phyloP scores from a whole-genome alignment of 2,888 invertebrate species.

The Meta bourneti region DNA sequence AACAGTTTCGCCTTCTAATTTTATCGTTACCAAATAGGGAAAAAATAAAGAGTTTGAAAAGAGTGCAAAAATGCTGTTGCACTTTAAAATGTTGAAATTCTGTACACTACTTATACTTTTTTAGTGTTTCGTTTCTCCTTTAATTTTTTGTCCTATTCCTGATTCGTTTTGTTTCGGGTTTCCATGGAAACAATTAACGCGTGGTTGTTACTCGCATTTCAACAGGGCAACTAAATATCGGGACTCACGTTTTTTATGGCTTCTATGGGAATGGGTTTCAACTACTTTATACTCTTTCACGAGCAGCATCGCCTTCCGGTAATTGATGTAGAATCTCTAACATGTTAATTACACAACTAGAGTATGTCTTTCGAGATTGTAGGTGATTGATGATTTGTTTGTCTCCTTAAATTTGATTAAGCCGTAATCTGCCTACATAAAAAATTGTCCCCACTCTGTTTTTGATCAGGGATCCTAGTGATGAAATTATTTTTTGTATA shows the following conservation, averaged over 20 bases:
- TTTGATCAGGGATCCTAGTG: too few relatives aligned
- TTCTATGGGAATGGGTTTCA: slow-evolving; percentile 3
- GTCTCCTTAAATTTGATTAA: background rate
- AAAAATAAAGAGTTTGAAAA: too few relatives aligned
- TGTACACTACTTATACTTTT: too few relatives aligned
- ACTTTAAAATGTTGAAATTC: background rate
- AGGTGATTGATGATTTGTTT: slow-evolving; percentile 45
- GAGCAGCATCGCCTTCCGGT: slow-evolving; percentile 4
- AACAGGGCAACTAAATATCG: slow-evolving; percentile 43
- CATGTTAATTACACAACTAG: background rate
- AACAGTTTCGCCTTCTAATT: too few relatives aligned
- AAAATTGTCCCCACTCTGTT: background rate
- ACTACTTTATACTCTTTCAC: background rate
- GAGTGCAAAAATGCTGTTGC: background rate
- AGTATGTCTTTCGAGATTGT: background rate
- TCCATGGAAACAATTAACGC: slow-evolving; percentile 33
- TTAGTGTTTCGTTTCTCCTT: too few relatives aligned
- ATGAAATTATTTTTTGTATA: too few relatives aligned
- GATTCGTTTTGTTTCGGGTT: slow-evolving; percentile 37
- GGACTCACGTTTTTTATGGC: slow-evolving; percentile 31
- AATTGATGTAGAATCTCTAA: slow-evolving; percentile 1
- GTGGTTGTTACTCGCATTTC: slow-evolving; percentile 6
- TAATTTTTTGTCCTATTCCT: too few relatives aligned
- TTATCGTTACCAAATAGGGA: too few relatives aligned
- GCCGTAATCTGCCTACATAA: background rate